These are phyloP conservation scores for Drosophila subquinaria DNA, from an alignment of 2,888 invertebrate genomes.

Conservation along the genomic window DNA sequence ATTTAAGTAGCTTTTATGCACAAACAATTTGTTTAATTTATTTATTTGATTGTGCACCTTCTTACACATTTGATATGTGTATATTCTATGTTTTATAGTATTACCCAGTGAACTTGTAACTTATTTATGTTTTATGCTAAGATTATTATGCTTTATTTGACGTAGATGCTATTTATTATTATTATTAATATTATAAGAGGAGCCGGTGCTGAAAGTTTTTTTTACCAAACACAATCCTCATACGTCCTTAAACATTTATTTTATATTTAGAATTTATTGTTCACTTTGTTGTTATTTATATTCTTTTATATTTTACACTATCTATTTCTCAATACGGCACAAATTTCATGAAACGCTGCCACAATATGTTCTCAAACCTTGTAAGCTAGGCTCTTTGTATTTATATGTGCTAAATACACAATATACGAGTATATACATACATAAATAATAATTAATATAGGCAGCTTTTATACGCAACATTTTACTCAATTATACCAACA, in stretches of 20 bases:
- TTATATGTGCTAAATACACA: constrained; percentile 31
- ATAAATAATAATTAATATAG: constrained; percentile 21
- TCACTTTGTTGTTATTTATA: constrained; percentile 30
- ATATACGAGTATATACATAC: constrained; percentile 20
- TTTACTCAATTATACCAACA: constrained; percentile 24
- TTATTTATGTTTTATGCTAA: constrained; percentile 51
- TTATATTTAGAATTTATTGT: constrained; percentile 36
- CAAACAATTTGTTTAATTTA: constrained; percentile 25
- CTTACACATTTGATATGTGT: constrained; percentile 31
- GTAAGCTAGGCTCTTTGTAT: constrained; percentile 48
- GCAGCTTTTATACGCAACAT: constrained; percentile 53
- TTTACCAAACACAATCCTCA: constrained; percentile 15
- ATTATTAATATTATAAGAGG: constrained; percentile 9
- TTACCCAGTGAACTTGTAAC: constrained; percentile 62
- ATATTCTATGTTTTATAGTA: constrained; percentile 47
- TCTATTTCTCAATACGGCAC: constrained; percentile 16
- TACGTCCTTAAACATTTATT: constrained; percentile 36
- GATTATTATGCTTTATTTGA: constrained; percentile 54
- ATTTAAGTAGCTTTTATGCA: constrained; percentile 34
- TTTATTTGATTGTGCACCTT: constrained; percentile 17
- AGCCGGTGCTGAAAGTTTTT: constrained; percentile 24
- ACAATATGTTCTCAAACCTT: constrained; percentile 58
- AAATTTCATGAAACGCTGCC: constrained; percentile 34
- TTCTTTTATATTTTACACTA: constrained; percentile 24
- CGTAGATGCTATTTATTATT: constrained; percentile 41